Conservation (phyloP, 1,140 invertebrate genomes). For the Drosophila ambigua region DNA sequence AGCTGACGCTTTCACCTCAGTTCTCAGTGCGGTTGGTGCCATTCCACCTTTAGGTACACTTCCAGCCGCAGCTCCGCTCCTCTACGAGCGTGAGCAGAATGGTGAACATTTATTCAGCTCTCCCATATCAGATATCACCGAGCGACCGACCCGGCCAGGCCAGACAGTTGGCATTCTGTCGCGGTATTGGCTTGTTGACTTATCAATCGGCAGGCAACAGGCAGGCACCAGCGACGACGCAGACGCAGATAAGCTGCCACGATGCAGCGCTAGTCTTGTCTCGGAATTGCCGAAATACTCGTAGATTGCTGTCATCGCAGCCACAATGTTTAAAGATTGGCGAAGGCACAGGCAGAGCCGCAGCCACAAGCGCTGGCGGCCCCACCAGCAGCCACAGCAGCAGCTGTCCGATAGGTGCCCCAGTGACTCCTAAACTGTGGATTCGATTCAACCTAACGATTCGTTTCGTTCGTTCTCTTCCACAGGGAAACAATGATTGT, state of each 20-base stretch:
- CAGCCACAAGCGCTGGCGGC: constrained; percentile 58
- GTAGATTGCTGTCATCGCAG: neutral
- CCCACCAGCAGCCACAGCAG: constrained; percentile 34
- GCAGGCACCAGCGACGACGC: constrained; percentile 2
- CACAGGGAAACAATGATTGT: constrained; percentile 93
- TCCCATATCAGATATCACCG: constrained; percentile 58
- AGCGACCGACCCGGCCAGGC: constrained; percentile 31
- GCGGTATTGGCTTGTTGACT: constrained; percentile 66
- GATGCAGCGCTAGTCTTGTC: constrained; percentile 39
- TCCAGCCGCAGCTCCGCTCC: neutral
- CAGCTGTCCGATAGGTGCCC: constrained; percentile 46
- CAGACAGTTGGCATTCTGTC: constrained; percentile 61
- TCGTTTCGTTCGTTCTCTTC: neutral
- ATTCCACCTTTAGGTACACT: constrained; percentile 2
- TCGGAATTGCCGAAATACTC: constrained; percentile 20
- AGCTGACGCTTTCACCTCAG: constrained; percentile 39
- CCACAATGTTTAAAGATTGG: constrained; percentile 63
- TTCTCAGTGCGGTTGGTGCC: constrained; percentile 8
- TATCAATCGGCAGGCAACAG: constrained; percentile 46
- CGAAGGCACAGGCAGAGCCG: constrained; percentile 24
- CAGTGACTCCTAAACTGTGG: constrained; percentile 17
- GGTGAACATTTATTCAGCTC: constrained; percentile 41
- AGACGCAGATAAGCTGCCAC: constrained; percentile 53
- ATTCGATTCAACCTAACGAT: constrained; percentile 2
- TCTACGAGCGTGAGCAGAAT: constrained; percentile 57